These are phyloP conservation scores for Corapipo altera DNA, from an alignment of 2,113 vertebrate species.

Conservation along the genomic window DNA sequence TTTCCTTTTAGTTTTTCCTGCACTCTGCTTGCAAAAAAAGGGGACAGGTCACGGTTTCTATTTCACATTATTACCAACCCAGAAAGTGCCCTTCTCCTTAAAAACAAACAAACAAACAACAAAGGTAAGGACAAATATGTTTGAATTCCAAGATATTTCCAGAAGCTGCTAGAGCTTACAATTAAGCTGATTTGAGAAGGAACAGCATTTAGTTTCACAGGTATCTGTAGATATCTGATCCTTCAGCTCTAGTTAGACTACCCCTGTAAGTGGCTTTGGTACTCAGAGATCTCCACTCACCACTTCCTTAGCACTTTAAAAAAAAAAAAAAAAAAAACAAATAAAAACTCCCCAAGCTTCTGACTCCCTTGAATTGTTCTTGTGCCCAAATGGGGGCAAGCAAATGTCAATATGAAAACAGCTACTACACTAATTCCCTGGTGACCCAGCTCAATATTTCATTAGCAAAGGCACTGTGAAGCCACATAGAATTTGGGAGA, in stretches of 20 bases:
- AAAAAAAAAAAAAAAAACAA: not conserved
- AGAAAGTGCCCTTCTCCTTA: not conserved
- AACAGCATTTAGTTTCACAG: not conserved
- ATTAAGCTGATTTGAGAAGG: not conserved
- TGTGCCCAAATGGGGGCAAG: not conserved
- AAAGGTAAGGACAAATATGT: rapidly evolving
- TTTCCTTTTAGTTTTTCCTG: not conserved
- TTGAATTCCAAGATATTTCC: not conserved
- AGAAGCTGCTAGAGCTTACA: not conserved
- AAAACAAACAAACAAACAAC: not conserved
- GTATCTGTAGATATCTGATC: not conserved
- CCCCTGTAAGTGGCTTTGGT: not conserved
- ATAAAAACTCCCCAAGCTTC: not conserved
- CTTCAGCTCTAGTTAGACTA: not conserved
- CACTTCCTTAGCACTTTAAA: not conserved
- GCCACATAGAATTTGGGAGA: not conserved
- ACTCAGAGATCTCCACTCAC: not conserved
- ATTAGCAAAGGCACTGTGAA: not conserved
- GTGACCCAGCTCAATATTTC: not conserved
- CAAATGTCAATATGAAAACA: not conserved
- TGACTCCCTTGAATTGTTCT: not conserved
- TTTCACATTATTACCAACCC: not conserved
- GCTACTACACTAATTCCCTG: not conserved
- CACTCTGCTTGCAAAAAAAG: not conserved
- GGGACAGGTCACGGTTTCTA: not conserved